phyloP scores from a whole-genome alignment of 2,888 invertebrate species.

The Pandemis heparana region DNA sequence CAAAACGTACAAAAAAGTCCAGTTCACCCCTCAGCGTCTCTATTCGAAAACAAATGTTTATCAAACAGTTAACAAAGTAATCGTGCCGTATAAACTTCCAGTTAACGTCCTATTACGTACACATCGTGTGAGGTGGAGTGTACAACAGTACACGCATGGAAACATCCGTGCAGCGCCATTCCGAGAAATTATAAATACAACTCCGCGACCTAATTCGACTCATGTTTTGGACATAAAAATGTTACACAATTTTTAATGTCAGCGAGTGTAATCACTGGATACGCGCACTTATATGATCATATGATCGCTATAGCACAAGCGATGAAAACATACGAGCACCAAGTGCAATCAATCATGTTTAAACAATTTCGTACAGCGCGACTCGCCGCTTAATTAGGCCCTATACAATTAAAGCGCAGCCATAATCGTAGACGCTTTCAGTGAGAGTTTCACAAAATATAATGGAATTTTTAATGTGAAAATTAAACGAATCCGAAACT shows the following conservation, averaged over 20 bases:
- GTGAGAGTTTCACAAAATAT: slow-evolving; percentile 21
- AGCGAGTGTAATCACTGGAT: slow-evolving; percentile 60
- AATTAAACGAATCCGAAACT: slow-evolving; percentile 23
- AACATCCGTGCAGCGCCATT: slow-evolving; percentile 77
- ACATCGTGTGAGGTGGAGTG: slow-evolving; percentile 62
- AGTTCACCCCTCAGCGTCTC: slow-evolving; percentile 49
- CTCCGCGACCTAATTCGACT: slow-evolving; percentile 74
- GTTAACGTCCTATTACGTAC: slow-evolving; percentile 54
- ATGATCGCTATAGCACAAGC: slow-evolving; percentile 32
- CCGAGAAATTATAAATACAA: slow-evolving; percentile 77
- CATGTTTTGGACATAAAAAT: slow-evolving; percentile 72
- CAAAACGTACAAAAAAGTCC: slow-evolving; percentile 15
- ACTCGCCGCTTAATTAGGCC: slow-evolving; percentile 37
- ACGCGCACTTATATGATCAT: slow-evolving; percentile 21
- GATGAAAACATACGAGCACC: slow-evolving; percentile 18
- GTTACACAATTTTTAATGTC: slow-evolving; percentile 73
- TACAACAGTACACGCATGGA: slow-evolving; percentile 54
- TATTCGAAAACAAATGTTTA: slow-evolving; percentile 51
- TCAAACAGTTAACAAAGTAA: slow-evolving; percentile 65
- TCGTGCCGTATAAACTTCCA: slow-evolving; percentile 63
- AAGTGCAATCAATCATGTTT: slow-evolving; percentile 37
- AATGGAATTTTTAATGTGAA: slow-evolving; percentile 37
- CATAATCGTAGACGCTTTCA: slow-evolving; percentile 34
- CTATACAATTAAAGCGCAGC: slow-evolving; percentile 38
- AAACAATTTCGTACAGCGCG: slow-evolving; percentile 22